These are phyloP conservation scores for Sebastiscus albofasciatus DNA, from an alignment of 2,797 vertebrate species.

Conservation along the genomic window DNA sequence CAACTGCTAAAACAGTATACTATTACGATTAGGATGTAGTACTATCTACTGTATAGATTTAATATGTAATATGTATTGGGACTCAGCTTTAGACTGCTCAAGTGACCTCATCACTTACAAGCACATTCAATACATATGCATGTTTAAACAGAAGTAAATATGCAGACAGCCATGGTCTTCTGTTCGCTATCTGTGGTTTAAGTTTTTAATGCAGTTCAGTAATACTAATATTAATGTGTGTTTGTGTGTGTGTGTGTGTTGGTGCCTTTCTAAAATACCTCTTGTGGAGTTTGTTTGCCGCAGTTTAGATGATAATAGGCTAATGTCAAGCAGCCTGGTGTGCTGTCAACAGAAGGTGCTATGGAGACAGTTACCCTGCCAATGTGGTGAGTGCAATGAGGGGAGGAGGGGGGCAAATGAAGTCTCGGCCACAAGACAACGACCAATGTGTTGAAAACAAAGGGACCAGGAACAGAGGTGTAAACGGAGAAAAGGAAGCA, in stretches of 20 bases:
- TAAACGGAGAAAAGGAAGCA: neutral
- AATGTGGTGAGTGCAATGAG: neutral
- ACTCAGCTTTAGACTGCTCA: neutral
- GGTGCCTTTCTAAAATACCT: neutral
- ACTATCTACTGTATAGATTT: too few species aligned
- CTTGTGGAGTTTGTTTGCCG: neutral
- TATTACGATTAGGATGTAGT: neutral
- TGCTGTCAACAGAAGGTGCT: constrained; percentile 44
- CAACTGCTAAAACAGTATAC: neutral
- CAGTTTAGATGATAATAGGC: neutral
- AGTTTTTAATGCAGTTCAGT: neutral
- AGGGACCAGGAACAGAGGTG: constrained; percentile 10
- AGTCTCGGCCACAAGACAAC: constrained; percentile 34
- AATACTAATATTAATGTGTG: neutral
- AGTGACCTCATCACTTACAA: neutral
- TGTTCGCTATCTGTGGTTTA: neutral
- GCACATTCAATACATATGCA: neutral
- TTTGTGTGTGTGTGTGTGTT: neutral
- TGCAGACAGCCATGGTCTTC: neutral
- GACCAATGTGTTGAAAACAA: constrained; percentile 3
- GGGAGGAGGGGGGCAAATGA: neutral
- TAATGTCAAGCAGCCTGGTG: constrained; percentile 1
- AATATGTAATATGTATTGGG: neutral
- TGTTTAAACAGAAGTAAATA: neutral
- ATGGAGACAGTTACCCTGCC: constrained; percentile 59